Evolutionary conservation across 2,797 vertebrate genomes (phyloP), one percentile per base, ranked within the genome.

Genomic region (Oceanodroma leucorhoa): DNA sequence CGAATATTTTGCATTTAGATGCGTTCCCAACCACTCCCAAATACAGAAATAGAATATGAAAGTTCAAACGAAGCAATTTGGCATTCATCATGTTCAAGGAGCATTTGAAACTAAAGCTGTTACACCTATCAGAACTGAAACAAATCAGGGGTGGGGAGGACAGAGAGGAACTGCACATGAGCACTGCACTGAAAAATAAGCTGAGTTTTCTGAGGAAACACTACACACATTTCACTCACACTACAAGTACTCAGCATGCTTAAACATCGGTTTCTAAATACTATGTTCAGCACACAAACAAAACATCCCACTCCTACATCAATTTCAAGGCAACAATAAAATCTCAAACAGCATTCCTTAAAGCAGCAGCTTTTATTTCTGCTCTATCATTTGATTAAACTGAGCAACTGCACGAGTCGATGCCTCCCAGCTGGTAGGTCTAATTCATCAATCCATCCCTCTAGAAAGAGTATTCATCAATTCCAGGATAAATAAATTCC

Each of bases 71-170:
- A 29, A 45, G n/a, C 11, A 30, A 1, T 17, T 9, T 1, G 50
- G 30, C 51, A 38, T 54, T 15, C 64, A 8, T 17, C 7, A 14
- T 1, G 40, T 13, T 72, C 26, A 18, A 34, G 19, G 10, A 57
- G 30, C 26, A 17, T 8, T 58, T 54, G 41, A 46, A 85, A 48
- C 24, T 3, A 6, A 41, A 66, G 40, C 38, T 46, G 21, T 14
- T 1, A 3, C 6, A 32, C 3, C 11, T 51, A 13, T 20, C 36
- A 32, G 38, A n/a, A 20, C 10, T 7, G 36, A 55, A 65, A 50
- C 10, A 22, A 45, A 26, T 0, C 2, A 2, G 0, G 14, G 6
- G 6, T 9, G 3, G 1, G 3, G 29, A 16, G 40, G 40, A 14
- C 41, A 41, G 9, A 9, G 20, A 22, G 3, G n/a, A 41, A 9